Evolutionary conservation across 2,888 invertebrate species (phyloP), one percentile per base, ranked within the genome.

Genomic region (Petrolisthes manimaculis): DNA sequence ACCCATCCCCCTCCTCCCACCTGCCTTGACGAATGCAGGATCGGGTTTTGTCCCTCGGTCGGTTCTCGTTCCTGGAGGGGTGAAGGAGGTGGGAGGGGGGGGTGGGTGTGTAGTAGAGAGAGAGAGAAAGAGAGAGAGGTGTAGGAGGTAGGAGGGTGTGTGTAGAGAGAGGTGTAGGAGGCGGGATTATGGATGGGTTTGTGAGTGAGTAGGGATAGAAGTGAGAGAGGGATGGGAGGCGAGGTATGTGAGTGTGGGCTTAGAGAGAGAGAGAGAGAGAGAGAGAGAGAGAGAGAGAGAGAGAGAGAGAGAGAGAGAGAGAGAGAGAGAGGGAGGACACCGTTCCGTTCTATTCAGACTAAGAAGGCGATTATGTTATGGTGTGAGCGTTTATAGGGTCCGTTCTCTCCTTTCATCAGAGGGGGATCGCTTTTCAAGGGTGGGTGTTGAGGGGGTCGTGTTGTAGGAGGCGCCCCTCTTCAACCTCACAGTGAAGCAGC

Each of bases 11-110:
- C 74, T 53, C 81, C 37, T 56, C 81, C 56, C 14, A 55, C 56
- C 74, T 80, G 37, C 81, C 86, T 86, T 81, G 86, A 86, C 86
- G 86, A 86, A 86, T 86, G 86, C 86, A 86, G 75, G 86, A 37
- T 37, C 9, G 56, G 75, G 56, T 79, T 54, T 37, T 79, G 79
- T 79, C 54, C 8, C 5, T 9, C 24, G 12, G 9, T 24, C n/a
- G 8, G 21, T 55, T 53, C 21, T 51, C 18, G 69, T 18, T 74
- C 81, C 75, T 86, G 86, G 81, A 86, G 86, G 80, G 86, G 86
- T 86, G 82, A 75, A 86, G 86, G 82, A 86, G 61, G 69, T 53
- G 67, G 51, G 81, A 51, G 79, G 55, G 8, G 78, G 53, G 79
- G 21, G n/a, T 12, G 69, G 37, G 51, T 12, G 77, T 53, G 67